Percentiles rank a stretch among this genome's conserved stretches.
Evolutionary conservation across 2,113 vertebrate species (phyloP).

Genomic region (Epinephelus moara): DNA sequence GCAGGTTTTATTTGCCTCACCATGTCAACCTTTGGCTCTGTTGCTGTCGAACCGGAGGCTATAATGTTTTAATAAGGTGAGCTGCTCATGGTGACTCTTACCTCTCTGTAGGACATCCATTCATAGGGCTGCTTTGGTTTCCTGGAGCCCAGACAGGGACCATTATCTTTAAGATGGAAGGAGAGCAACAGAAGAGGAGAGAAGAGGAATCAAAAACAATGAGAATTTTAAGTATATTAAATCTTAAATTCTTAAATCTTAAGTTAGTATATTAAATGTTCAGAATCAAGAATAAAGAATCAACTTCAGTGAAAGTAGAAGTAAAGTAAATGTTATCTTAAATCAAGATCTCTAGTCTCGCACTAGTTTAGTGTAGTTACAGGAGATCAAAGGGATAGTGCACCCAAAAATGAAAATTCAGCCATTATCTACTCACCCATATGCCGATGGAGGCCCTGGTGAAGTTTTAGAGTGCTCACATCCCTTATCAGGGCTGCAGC

Average conservation of each 20-base stretch:
- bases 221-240: background rate
- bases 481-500: too few relatives aligned
- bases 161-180: slow-evolving; percentile 85
- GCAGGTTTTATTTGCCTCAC: background rate
- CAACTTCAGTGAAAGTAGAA: background rate
- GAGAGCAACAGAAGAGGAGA: background rate
- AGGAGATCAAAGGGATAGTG: background rate
- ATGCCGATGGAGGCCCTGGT: too few relatives aligned
- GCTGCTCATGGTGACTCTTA: slow-evolving; percentile 63
- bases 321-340: background rate
- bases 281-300: too few relatives aligned
- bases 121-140: slow-evolving; percentile 93
- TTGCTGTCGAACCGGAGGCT: background rate
- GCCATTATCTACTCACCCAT: too few relatives aligned
- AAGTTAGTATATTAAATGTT: too few relatives aligned
- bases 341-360: background rate
- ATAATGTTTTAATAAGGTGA: background rate
- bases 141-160: slow-evolving; percentile 91
- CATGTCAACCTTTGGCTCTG: background rate
- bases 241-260: too few relatives aligned
- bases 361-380: background rate
- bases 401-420: too few relatives aligned
- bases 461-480: too few relatives aligned
- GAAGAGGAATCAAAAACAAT: background rate
- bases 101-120: slow-evolving; percentile 94